phyloP scores from a whole-genome alignment of 2,797 vertebrate genomes.

The Trichosurus vulpecula region DNA sequence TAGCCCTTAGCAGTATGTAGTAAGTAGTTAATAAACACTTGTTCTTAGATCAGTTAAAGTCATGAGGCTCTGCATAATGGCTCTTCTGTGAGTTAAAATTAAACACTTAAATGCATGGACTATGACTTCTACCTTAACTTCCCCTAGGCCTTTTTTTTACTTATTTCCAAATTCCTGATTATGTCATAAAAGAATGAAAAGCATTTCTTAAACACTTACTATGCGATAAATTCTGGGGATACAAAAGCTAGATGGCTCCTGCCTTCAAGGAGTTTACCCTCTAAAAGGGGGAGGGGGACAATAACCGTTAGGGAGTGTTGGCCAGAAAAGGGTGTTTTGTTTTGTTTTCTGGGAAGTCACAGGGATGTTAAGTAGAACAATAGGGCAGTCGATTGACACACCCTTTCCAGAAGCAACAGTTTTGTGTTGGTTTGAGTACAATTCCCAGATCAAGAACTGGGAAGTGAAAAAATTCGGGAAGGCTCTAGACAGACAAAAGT shows the following conservation, averaged over 20 bases:
- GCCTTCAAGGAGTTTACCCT: background rate
- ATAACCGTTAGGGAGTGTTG: background rate
- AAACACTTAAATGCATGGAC: background rate
- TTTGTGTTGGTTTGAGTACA: background rate
- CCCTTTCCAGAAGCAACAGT: background rate
- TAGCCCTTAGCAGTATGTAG: background rate
- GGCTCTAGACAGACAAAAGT: background rate
- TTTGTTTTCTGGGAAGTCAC: background rate
- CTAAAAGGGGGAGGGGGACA: background rate
- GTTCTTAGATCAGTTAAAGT: background rate
- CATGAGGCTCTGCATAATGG: background rate
- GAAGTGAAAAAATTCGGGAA: background rate
- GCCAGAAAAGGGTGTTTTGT: background rate
- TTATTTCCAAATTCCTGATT: background rate
- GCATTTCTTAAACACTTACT: background rate
- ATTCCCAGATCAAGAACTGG: background rate
- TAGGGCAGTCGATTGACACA: background rate
- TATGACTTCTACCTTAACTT: background rate
- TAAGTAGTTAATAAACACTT: background rate
- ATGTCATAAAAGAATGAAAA: background rate
- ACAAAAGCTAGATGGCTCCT: background rate
- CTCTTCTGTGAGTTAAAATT: background rate
- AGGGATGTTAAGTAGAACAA: background rate
- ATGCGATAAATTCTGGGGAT: background rate
- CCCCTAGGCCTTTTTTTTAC: background rate